Evolutionary conservation across 2,888 invertebrate genomes (phyloP).

Genomic region (Microctonus aethiopoides): DNA sequence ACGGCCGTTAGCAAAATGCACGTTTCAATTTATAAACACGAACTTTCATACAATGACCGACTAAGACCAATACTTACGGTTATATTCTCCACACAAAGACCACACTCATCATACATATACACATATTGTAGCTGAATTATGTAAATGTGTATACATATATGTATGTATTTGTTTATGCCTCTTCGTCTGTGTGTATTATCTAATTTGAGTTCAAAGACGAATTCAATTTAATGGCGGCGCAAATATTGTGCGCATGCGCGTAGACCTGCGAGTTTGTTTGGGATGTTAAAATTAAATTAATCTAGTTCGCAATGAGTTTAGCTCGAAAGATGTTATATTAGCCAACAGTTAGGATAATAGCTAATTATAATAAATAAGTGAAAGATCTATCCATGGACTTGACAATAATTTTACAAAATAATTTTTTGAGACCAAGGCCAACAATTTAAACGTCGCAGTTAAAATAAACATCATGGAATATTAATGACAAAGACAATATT

Average conservation of each 20-base stretch:
- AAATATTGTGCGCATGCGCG: constrained; percentile 14
- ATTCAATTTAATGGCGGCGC: neutral
- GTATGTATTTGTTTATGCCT: too few species aligned
- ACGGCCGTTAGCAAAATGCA: constrained; percentile 21
- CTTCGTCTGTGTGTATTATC: neutral
- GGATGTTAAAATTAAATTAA: neutral
- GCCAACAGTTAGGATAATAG: neutral
- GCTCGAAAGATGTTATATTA: neutral
- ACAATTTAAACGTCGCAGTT: neutral
- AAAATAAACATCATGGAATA: neutral
- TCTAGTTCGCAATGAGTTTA: neutral
- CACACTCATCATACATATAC: neutral
- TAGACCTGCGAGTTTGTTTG: neutral
- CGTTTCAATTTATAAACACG: neutral
- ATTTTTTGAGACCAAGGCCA: neutral
- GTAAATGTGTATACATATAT: too few species aligned
- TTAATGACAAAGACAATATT: neutral
- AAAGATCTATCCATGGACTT: neutral
- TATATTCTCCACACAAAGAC: neutral
- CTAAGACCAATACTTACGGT: neutral
- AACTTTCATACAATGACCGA: neutral
- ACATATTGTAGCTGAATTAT: too few species aligned
- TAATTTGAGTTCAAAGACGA: constrained; percentile 16
- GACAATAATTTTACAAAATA: neutral
- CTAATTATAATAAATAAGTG: neutral